phyloP scores from a whole-genome alignment of 2,113 vertebrate genomes.

The Caretta caretta region DNA sequence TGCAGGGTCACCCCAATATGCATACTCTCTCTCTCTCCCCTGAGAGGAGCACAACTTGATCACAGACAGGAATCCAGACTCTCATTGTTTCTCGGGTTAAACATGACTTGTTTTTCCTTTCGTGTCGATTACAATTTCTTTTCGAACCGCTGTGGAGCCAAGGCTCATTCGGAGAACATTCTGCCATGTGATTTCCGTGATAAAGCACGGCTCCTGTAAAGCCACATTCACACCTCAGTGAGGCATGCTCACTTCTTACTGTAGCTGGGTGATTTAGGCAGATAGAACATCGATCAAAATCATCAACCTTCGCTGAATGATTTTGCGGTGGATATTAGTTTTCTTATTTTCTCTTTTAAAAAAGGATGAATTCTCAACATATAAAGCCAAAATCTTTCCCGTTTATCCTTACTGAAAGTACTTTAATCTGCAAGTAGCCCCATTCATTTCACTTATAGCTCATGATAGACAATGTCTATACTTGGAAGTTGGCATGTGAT shows the following conservation, averaged over 20 bases:
- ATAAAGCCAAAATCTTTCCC: background rate
- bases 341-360: background rate
- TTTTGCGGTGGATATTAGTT: background rate
- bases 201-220: background rate
- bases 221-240: background rate
- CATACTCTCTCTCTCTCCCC: background rate
- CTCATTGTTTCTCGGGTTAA: background rate
- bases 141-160: background rate
- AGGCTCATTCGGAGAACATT: background rate
- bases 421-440: conserved; percentile 5
- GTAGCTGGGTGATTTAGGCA: background rate
- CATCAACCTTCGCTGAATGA: background rate
- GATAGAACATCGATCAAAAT: background rate
- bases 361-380: background rate
- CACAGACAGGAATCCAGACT: background rate
- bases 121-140: background rate
- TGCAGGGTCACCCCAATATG: background rate
- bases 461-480: background rate
- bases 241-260: background rate
- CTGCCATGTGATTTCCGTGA: background rate
- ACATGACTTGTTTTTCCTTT: background rate
- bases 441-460: background rate
- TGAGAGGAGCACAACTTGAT: background rate
- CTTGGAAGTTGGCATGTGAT: background rate
- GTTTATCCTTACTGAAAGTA: background rate